phyloP scores from a whole-genome alignment of 2,113 vertebrate genomes.

The Columba janthina region DNA sequence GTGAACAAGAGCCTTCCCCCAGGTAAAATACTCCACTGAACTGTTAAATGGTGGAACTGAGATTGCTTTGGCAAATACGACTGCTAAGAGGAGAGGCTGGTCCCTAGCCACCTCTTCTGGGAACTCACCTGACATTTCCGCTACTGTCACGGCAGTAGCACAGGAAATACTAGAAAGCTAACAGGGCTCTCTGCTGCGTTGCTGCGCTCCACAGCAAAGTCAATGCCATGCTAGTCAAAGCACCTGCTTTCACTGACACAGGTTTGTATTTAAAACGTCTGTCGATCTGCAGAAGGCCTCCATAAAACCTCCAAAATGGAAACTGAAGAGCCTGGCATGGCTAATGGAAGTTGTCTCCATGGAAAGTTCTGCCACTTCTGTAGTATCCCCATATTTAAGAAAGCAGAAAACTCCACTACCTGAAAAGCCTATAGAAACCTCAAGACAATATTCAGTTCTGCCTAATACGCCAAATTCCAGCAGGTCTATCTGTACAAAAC shows the following conservation, averaged over 20 bases:
- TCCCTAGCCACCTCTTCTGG: not conserved
- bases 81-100: not conserved
- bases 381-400: not conserved
- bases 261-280: not conserved
- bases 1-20: not conserved
- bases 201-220: not conserved
- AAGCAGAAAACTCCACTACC: not conserved
- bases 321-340: not conserved
- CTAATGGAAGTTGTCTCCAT: not conserved
- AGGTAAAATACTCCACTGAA: not conserved
- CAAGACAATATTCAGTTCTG: not conserved
- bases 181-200: not conserved
- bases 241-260: not conserved
- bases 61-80: not conserved
- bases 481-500: not conserved
- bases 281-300: not conserved
- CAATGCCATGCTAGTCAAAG: not conserved
- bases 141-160: not conserved
- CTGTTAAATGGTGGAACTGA: not conserved
- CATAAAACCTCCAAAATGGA: not conserved
- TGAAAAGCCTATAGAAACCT: not conserved
- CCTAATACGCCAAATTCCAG: not conserved
- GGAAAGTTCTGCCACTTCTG: not conserved
- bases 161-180: not conserved
- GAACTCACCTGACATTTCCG: not conserved